Percentiles rank a stretch among this genome's conserved stretches.
These are phyloP conservation scores for Nannobrachium achirus DNA, from an alignment of 2,113 vertebrate species.

Conservation along the genomic window DNA sequence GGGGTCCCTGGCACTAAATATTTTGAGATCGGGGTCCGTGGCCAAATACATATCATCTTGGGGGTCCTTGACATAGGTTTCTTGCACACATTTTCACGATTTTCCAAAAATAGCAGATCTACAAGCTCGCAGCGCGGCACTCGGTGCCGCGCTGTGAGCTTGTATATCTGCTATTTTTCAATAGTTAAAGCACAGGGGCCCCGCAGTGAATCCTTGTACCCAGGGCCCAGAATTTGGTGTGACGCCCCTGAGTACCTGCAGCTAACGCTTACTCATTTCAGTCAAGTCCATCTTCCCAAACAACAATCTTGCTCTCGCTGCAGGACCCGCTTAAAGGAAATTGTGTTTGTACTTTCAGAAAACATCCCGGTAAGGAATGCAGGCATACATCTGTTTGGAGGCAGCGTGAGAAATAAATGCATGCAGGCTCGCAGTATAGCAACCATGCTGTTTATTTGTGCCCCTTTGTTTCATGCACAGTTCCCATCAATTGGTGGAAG, in stretches of 20 bases:
- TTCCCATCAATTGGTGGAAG: not conserved
- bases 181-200: no score
- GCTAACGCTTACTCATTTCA: conserved; percentile 12
- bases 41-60: no score
- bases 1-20: no score
- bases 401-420: conserved; percentile 25
- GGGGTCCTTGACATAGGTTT: no score
- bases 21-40: no score
- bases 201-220: no score
- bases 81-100: no score
- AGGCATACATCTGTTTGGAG: conserved; percentile 42
- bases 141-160: no score
- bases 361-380: conserved; percentile 24
- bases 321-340: conserved; percentile 46
- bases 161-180: no score
- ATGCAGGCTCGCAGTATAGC: not conserved
- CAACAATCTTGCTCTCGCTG: conserved; percentile 36
- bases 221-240: no score
- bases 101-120: no score
- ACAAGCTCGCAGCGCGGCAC: no score
- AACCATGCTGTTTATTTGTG: conserved; percentile 18
- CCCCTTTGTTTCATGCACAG: conserved; percentile 15
- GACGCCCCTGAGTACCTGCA: conserved; percentile 50
- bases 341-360: conserved; percentile 23
- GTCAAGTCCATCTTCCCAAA: conserved; percentile 3